Evolutionary conservation across 2,113 vertebrate species (phyloP).

Genomic region (Chiloscyllium plagiosum): DNA sequence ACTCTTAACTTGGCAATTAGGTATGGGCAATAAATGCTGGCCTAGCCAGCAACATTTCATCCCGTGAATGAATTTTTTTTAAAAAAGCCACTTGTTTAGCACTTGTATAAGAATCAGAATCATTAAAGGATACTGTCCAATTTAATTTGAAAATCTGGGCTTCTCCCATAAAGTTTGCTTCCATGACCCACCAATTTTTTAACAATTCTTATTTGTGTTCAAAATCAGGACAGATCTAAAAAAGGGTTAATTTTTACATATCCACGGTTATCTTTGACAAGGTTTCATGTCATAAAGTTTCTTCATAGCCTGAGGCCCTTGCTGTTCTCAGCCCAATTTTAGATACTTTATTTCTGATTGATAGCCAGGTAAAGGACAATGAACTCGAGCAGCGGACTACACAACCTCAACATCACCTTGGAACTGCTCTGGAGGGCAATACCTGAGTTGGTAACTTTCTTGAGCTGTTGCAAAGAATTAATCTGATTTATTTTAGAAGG

Average conservation of each 20-base stretch:
- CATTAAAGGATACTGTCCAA: background rate
- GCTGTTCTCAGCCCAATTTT: constrained; percentile 30
- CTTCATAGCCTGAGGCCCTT: constrained; percentile 16
- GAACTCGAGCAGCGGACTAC: background rate
- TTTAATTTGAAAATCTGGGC: background rate
- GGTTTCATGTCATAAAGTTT: constrained; percentile 22
- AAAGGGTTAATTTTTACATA: background rate
- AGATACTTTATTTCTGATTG: constrained; percentile 33
- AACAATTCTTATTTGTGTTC: background rate
- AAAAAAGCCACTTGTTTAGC: background rate
- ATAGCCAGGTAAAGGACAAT: constrained; percentile 26
- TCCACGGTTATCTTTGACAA: background rate
- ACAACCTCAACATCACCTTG: constrained; percentile 17
- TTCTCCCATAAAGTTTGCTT: background rate
- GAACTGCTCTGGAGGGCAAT: background rate
- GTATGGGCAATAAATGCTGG: too few relatives aligned
- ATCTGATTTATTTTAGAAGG: background rate
- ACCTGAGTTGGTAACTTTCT: background rate
- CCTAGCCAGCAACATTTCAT: too few relatives aligned
- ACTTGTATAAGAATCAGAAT: background rate
- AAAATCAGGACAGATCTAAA: background rate
- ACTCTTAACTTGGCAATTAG: too few relatives aligned
- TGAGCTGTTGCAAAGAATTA: background rate
- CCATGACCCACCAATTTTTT: background rate
- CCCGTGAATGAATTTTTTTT: too few relatives aligned